Conservation (phyloP, 2,888 invertebrate species). For the Phortica magna region DNA sequence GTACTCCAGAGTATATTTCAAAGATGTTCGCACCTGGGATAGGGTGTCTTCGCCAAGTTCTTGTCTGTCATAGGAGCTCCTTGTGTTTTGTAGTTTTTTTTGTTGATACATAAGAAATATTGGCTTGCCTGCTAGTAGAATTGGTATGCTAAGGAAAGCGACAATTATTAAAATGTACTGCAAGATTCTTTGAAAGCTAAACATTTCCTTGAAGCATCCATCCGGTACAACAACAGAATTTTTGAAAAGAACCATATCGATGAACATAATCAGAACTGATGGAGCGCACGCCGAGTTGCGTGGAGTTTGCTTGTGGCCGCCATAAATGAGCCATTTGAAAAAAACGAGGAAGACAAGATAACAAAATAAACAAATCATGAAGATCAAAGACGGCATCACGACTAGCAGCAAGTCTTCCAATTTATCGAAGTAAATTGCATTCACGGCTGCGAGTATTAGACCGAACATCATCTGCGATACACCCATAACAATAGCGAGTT, state of each 20-base stretch:
- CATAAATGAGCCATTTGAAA: slow-evolving; percentile 90
- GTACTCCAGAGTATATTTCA: slow-evolving; percentile 63
- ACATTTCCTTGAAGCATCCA: slow-evolving; percentile 82
- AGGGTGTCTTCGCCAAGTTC: slow-evolving; percentile 49
- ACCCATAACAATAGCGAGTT: slow-evolving; percentile 94
- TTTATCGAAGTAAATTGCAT: slow-evolving; percentile 84
- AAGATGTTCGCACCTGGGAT: slow-evolving; percentile 52
- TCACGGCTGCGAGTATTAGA: slow-evolving; percentile 87
- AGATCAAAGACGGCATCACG: slow-evolving; percentile 93
- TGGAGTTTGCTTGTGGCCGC: slow-evolving; percentile 77
- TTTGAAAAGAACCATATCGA: slow-evolving; percentile 87
- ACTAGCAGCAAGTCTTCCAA: slow-evolving; percentile 85
- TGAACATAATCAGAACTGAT: slow-evolving; percentile 86
- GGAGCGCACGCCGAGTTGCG: slow-evolving; percentile 82
- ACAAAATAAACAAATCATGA: slow-evolving; percentile 90
- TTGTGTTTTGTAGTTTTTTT: slow-evolving; percentile 31
- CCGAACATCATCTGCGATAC: slow-evolving; percentile 97
- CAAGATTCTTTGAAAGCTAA: slow-evolving; percentile 82
- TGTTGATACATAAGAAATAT: slow-evolving; percentile 82
- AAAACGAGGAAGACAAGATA: slow-evolving; percentile 95
- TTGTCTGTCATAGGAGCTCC: slow-evolving; percentile 35
- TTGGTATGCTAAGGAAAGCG: slow-evolving; percentile 90
- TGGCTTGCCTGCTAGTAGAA: slow-evolving; percentile 95
- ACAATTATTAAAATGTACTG: slow-evolving; percentile 87
- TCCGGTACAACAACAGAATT: slow-evolving; percentile 58